Evolutionary conservation across 1,140 invertebrate genomes (phyloP).

Genomic region (Solen grandis): DNA sequence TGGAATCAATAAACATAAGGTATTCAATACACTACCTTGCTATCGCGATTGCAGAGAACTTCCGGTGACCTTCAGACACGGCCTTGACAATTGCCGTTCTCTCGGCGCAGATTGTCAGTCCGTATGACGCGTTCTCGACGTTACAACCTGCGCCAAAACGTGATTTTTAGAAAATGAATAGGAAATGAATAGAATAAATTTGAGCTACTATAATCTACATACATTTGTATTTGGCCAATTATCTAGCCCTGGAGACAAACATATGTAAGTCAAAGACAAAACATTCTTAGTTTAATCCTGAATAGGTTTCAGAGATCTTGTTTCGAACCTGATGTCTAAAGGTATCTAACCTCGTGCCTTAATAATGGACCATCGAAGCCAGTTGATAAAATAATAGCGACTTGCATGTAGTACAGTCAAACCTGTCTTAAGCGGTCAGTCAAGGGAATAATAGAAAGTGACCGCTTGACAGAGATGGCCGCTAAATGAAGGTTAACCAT

Average conservation of each 20-base stretch:
- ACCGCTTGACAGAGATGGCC: too few species aligned
- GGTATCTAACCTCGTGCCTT: too few species aligned
- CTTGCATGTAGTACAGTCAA: too few species aligned
- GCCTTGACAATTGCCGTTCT: constrained; percentile 92
- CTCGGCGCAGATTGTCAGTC: constrained; percentile 94
- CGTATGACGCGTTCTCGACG: constrained; percentile 93
- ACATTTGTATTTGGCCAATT: neutral
- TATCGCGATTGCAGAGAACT: constrained; percentile 89
- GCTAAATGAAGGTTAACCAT: too few species aligned
- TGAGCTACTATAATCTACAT: neutral
- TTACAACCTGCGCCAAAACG: constrained; percentile 92
- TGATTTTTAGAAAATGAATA: neutral
- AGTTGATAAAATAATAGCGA: too few species aligned
- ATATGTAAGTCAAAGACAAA: too few species aligned
- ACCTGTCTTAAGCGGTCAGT: too few species aligned
- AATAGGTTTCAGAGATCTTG: neutral
- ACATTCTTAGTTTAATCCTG: neutral
- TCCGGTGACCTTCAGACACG: constrained; percentile 90
- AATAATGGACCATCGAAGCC: too few species aligned
- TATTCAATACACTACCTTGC: constrained; percentile 79
- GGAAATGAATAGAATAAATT: neutral
- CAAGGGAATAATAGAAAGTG: too few species aligned
- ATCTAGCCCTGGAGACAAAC: neutral
- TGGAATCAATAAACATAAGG: too few species aligned
- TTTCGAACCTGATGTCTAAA: neutral